A percentile compares a stretch with the other conserved stretches of the same genome.
Evolutionary conservation across 2,113 vertebrate species (phyloP).

Genomic region (Notothenia coriiceps): DNA sequence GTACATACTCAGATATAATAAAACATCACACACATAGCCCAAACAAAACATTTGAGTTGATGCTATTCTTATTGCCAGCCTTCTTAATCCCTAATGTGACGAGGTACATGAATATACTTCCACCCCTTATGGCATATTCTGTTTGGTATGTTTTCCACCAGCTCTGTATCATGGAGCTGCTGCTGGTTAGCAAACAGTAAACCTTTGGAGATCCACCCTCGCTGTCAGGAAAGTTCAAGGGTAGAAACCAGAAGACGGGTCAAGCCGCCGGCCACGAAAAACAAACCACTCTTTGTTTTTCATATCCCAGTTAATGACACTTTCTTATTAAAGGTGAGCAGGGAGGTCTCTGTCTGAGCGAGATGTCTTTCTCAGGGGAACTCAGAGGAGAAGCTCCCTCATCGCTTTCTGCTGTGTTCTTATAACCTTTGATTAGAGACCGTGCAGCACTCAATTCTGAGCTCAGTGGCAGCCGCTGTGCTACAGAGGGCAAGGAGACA

Average conservation of each 20-base stretch:
- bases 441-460: constrained; percentile 78
- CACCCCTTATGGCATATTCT: neutral
- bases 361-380: constrained; percentile 61
- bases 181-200: constrained; percentile 45
- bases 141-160: neutral
- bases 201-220: constrained; percentile 45
- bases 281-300: constrained; percentile 65
- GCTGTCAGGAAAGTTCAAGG: constrained; percentile 56
- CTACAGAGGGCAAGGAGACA: constrained; percentile 75
- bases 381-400: constrained; percentile 43
- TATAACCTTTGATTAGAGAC: constrained; percentile 84
- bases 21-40: too few species aligned
- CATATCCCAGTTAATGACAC: constrained; percentile 68
- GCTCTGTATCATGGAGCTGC: constrained; percentile 24
- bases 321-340: constrained; percentile 80
- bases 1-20: too few species aligned
- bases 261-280: constrained; percentile 55
- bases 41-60: too few species aligned
- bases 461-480: constrained; percentile 67
- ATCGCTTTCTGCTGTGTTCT: constrained; percentile 74
- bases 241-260: constrained; percentile 36
- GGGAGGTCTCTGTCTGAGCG: constrained; percentile 69
- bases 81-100: too few species aligned
- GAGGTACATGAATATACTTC: too few species aligned
- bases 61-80: too few species aligned